phyloP scores from a whole-genome alignment of 2,113 vertebrate species.

The Octodon degus region DNA sequence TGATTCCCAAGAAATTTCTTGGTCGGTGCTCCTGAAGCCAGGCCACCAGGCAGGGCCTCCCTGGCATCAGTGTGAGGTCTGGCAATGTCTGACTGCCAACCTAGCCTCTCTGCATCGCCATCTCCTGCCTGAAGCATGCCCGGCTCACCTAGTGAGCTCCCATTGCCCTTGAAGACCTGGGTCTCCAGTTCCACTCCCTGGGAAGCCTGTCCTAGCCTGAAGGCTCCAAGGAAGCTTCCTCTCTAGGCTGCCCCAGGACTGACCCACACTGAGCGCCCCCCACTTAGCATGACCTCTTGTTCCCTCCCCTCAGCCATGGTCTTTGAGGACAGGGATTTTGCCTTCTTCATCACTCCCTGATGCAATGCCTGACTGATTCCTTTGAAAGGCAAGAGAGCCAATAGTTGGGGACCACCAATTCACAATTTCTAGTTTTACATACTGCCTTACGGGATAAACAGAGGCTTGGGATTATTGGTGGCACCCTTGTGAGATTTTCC shows the following conservation, averaged over 20 bases:
- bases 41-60: not conserved
- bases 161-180: not conserved
- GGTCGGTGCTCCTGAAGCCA: not conserved
- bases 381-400: constrained; percentile 4
- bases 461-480: not conserved
- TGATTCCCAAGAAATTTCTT: not conserved
- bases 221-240: not conserved
- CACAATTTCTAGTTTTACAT: not conserved
- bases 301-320: not conserved
- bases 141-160: not conserved
- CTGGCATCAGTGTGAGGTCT: not conserved
- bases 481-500: not conserved
- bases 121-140: not conserved
- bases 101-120: not conserved
- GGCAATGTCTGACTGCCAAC: not conserved
- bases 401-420: not conserved
- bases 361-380: not conserved
- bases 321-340: not conserved
- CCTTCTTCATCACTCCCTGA: not conserved
- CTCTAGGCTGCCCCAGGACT: not conserved
- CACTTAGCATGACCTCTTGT: too few species aligned
- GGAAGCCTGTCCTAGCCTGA: not conserved
- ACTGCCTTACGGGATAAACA: not conserved
- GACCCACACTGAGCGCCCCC: not conserved
- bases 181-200: not conserved